These are phyloP conservation scores for Atta cephalotes DNA, from an alignment of 1,140 invertebrate species.

Conservation along the genomic window DNA sequence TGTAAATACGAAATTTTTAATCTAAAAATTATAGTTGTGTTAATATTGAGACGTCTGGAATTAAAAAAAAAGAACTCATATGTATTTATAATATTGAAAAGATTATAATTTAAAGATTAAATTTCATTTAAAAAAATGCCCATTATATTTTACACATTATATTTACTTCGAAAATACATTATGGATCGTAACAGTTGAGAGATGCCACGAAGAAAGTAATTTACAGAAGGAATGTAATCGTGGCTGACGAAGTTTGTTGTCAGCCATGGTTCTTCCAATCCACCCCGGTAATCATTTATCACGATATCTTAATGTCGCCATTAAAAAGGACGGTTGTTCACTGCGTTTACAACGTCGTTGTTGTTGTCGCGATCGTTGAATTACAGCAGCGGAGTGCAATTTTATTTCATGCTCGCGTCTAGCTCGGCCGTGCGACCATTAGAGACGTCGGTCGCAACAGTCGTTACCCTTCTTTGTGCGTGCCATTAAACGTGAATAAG, in stretches of 20 bases:
- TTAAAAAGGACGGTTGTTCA: constrained; percentile 41
- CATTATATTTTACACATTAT: neutral
- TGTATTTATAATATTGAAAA: neutral
- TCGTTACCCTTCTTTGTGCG: constrained; percentile 57
- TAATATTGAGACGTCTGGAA: neutral
- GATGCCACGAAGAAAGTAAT: constrained; percentile 29
- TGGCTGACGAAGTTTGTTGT: constrained; percentile 19
- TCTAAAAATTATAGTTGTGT: neutral
- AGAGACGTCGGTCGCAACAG: constrained; percentile 20
- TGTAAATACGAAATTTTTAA: neutral
- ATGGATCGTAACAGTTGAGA: constrained; percentile 2
- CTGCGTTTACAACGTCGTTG: constrained; percentile 24
- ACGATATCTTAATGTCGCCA: constrained; percentile 49
- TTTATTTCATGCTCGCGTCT: constrained; percentile 41
- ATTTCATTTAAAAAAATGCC: neutral
- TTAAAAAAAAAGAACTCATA: neutral
- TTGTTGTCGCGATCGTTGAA: neutral
- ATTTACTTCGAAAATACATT: constrained; percentile 2
- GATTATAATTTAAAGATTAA: neutral
- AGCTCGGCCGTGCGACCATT: constrained; percentile 28
- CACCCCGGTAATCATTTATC: constrained; percentile 46
- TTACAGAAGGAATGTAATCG: neutral
- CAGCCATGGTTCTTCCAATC: neutral
- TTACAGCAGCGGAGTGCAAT: constrained; percentile 30
- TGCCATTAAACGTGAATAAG: constrained; percentile 55